Evolutionary conservation across 2,888 invertebrate species (phyloP).

Genomic region (Theodoxus fluviatilis): DNA sequence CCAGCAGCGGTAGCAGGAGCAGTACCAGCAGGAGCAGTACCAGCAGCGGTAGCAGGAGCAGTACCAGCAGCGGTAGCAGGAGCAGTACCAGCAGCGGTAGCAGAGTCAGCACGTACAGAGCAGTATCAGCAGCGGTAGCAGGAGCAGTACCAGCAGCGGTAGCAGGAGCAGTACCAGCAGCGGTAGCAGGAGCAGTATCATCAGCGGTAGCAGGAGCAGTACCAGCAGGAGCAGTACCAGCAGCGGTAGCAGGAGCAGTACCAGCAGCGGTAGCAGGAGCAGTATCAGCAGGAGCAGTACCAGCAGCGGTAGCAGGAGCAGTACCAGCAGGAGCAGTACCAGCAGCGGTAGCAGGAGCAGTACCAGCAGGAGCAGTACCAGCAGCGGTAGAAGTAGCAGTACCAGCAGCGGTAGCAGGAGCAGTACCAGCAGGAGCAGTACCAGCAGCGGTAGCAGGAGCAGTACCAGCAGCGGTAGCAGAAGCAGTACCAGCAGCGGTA

Average conservation of each 20-base stretch:
- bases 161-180: not conserved
- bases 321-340: not conserved
- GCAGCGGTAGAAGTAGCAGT: not conserved
- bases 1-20: no score
- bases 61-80: no score
- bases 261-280: slow-evolving; percentile 1
- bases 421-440: no score
- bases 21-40: slow-evolving; percentile 5
- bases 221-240: no score
- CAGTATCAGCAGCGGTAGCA: not conserved
- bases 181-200: slow-evolving; percentile 10
- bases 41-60: not conserved
- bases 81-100: not conserved
- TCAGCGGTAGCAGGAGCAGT: no score
- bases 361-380: not conserved
- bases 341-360: not conserved
- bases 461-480: slow-evolving; percentile 17
- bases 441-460: no score
- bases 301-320: no score
- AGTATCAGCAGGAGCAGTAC: not conserved
- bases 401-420: slow-evolving; percentile 11
- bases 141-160: not conserved
- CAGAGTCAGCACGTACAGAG: not conserved
- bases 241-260: slow-evolving; percentile 16
- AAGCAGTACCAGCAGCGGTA: slow-evolving; percentile 1